Evolutionary conservation across 2,113 vertebrate species (phyloP).

Genomic region (Guaruba guarouba): DNA sequence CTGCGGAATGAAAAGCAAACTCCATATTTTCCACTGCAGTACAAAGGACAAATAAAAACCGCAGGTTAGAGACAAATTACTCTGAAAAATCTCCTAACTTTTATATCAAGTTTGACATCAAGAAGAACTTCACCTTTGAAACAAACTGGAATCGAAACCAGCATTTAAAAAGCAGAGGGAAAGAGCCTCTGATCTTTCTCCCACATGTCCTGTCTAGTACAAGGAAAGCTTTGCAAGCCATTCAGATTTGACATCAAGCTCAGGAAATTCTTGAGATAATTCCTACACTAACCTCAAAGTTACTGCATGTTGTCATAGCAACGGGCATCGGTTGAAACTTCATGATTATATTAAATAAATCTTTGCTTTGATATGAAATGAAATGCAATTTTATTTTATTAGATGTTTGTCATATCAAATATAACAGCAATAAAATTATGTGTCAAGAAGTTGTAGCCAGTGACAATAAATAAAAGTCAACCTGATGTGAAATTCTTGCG

Average conservation of each 20-base stretch:
- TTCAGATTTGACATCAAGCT: background rate
- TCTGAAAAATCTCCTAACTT: background rate
- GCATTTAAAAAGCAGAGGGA: background rate
- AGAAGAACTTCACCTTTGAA: background rate
- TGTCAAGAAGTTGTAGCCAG: background rate
- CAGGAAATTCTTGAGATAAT: background rate
- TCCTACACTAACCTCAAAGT: background rate
- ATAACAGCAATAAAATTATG: background rate
- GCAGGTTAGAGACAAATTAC: background rate
- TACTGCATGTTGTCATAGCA: background rate
- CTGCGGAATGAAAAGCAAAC: background rate
- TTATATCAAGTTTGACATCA: background rate
- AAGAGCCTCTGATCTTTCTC: background rate
- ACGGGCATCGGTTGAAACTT: background rate
- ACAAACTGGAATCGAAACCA: background rate
- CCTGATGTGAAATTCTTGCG: background rate
- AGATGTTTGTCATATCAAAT: background rate
- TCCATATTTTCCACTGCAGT: background rate
- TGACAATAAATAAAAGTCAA: background rate
- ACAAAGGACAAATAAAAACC: background rate
- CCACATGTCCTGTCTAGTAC: background rate
- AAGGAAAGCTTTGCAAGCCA: background rate
- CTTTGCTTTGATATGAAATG: background rate
- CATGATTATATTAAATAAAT: background rate
- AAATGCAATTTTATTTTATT: conserved; percentile 16